Percentiles rank a stretch among this genome's conserved stretches.
Conservation (phyloP, 2,888 invertebrate genomes). For the Aphodius granarius region DNA sequence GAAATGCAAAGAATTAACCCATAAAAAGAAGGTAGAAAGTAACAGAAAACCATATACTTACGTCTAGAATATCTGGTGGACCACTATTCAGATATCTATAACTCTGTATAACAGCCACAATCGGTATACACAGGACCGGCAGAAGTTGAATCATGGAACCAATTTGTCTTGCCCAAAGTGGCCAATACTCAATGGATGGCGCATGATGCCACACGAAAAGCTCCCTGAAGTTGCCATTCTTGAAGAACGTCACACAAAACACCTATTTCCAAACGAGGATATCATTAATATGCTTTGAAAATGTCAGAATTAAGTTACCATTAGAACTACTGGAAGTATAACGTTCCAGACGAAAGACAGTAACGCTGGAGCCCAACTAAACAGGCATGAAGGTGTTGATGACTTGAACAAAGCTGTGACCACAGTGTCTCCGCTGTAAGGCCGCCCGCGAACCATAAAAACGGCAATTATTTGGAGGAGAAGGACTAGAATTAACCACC, state of each 20-base stretch:
- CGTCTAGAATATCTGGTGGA: constrained; percentile 85
- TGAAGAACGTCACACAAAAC: constrained; percentile 70
- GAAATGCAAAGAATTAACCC: background rate
- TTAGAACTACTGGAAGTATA: constrained; percentile 76
- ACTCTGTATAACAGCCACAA: constrained; percentile 71
- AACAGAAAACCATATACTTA: too few relatives aligned
- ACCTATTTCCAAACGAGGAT: constrained; percentile 55
- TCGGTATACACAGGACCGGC: constrained; percentile 73
- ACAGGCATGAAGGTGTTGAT: constrained; percentile 53
- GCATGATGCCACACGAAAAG: constrained; percentile 67
- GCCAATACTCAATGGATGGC: constrained; percentile 71
- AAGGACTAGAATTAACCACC: constrained; percentile 85
- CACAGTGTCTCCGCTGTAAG: constrained; percentile 78
- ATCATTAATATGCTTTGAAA: constrained; percentile 4
- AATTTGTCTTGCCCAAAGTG: constrained; percentile 76
- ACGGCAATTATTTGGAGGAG: constrained; percentile 78
- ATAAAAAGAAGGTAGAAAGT: background rate
- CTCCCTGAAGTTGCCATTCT: constrained; percentile 67
- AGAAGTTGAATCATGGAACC: constrained; percentile 77
- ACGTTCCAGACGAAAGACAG: constrained; percentile 88
- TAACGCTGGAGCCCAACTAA: constrained; percentile 67
- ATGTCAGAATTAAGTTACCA: constrained; percentile 57
- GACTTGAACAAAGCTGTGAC: constrained; percentile 64
- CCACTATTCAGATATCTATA: constrained; percentile 79
- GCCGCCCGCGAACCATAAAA: constrained; percentile 83